Percentiles rank a stretch among this genome's conserved stretches.
These are phyloP conservation scores for Fulmarus glacialis DNA, from an alignment of 2,113 vertebrate genomes.

Conservation along the genomic window DNA sequence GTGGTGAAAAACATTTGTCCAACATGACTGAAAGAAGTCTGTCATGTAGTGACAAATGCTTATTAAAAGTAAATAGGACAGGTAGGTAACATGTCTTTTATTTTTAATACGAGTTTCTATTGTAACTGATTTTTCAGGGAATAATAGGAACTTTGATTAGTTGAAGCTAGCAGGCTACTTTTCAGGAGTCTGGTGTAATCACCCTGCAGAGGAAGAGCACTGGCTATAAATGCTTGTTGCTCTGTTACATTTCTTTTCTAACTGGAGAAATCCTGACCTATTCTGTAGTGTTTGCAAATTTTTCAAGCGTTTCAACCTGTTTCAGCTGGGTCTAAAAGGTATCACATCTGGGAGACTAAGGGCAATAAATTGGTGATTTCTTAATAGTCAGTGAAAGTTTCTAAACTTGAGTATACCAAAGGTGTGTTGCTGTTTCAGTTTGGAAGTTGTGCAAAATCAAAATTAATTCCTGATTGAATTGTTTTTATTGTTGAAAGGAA, in stretches of 20 bases:
- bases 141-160: neutral
- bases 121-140: neutral
- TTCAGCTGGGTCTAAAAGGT: neutral
- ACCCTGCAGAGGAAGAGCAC: neutral
- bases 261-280: neutral
- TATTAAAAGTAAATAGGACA: neutral
- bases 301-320: neutral
- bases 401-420: neutral
- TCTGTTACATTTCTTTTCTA: neutral
- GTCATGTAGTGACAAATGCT: neutral
- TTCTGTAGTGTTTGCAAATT: neutral
- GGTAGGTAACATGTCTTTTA: neutral
- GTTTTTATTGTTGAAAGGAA: neutral
- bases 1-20: neutral
- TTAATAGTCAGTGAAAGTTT: neutral
- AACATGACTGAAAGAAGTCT: neutral
- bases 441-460: neutral
- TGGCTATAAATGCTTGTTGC: neutral
- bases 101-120: neutral
- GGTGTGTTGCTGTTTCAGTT: neutral
- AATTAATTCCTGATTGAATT: neutral
- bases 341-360: neutral
- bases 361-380: neutral
- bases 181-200: neutral
- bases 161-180: neutral